phyloP scores from a whole-genome alignment of 2,888 invertebrate species.

The Mythimna vitellina region DNA sequence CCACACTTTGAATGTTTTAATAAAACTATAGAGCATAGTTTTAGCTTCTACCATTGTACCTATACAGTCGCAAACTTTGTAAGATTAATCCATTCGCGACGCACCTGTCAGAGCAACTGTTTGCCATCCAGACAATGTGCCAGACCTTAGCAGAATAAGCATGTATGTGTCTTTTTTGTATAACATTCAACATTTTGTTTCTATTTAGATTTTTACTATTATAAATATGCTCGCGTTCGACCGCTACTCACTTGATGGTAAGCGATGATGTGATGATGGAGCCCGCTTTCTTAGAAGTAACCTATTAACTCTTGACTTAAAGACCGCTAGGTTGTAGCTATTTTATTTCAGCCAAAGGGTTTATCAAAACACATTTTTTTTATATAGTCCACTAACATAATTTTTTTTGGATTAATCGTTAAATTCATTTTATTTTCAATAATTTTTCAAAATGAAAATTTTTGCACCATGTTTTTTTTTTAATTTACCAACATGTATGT shows the following conservation, averaged over 20 bases:
- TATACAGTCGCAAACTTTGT: slow-evolving; percentile 6
- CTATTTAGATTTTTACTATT: no score
- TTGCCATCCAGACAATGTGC: slow-evolving; percentile 16
- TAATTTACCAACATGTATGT: background rate
- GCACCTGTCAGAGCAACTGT: slow-evolving; percentile 47
- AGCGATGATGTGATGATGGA: no score
- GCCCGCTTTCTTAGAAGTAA: no score
- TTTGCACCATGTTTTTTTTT: background rate
- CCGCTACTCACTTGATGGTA: no score
- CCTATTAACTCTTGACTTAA: no score
- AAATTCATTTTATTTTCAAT: no score
- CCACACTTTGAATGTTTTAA: background rate
- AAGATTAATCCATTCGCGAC: slow-evolving; percentile 48
- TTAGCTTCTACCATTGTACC: slow-evolving; percentile 23
- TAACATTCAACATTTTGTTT: background rate
- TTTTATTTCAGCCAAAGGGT: background rate
- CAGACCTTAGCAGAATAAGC: background rate
- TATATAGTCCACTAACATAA: no score
- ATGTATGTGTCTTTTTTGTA: slow-evolving; percentile 35
- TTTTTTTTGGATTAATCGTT: no score
- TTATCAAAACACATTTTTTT: background rate
- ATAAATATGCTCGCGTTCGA: no score
- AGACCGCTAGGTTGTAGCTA: background rate
- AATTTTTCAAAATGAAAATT: background rate
- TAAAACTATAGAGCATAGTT: background rate